A percentile compares a stretch with the other conserved stretches of the same genome.
These are phyloP conservation scores for Passer montanus DNA, from an alignment of 2,113 vertebrate species.

Conservation along the genomic window DNA sequence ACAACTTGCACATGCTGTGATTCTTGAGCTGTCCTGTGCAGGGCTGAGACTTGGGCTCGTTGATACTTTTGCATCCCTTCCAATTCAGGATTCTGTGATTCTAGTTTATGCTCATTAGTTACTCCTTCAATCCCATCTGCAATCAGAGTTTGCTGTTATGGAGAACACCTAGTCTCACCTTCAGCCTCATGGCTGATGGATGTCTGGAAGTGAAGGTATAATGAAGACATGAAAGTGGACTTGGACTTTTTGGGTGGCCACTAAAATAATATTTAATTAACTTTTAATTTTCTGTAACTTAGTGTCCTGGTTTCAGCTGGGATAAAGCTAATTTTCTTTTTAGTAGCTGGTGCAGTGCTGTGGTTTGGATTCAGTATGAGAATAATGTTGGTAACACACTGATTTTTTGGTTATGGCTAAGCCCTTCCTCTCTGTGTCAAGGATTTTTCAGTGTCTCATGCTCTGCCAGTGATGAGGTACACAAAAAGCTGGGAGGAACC, in stretches of 20 bases:
- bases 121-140: not conserved
- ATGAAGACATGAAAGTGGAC: not conserved
- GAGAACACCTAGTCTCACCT: not conserved
- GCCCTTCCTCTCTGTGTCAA: not conserved
- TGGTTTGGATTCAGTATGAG: not conserved
- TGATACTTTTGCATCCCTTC: not conserved
- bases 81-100: not conserved
- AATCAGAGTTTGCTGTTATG: not conserved
- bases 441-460: not conserved
- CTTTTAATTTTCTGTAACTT: not conserved
- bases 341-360: not conserved
- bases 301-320: not conserved
- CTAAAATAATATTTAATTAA: not conserved
- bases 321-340: not conserved
- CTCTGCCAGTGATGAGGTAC: not conserved
- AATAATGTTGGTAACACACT: not conserved
- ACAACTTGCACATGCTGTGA: not conserved
- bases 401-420: not conserved
- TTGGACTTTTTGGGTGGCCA: not conserved
- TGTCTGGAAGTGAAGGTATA: not conserved
- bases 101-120: not conserved
- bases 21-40: not conserved
- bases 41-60: rapidly evolving
- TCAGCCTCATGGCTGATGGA: not conserved
- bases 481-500: not conserved